Conservation (phyloP, 2,113 vertebrate species). For the Melanerpes formicivorus region DNA sequence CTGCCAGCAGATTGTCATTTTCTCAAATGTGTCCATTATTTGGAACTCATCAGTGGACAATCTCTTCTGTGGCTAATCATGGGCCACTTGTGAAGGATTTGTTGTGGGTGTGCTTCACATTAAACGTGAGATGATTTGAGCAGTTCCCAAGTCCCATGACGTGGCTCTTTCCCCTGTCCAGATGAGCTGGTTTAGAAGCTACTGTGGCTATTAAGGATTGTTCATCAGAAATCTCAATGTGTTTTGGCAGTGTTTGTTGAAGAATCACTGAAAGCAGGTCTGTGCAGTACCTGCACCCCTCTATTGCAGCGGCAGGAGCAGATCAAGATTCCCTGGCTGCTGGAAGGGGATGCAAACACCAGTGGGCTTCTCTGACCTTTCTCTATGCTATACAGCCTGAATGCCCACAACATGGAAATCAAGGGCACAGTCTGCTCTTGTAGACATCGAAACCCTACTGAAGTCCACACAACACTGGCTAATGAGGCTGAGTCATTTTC, state of each 20-base stretch:
- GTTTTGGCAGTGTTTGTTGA: background rate
- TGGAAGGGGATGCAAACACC: too few species aligned
- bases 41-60: slow-evolving; percentile 8
- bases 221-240: background rate
- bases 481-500: background rate
- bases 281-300: background rate
- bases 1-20: slow-evolving; percentile 38
- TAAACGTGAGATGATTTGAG: background rate
- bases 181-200: background rate
- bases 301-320: rapidly evolving
- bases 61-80: background rate
- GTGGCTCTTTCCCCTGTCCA: background rate
- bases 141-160: background rate
- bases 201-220: background rate
- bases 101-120: background rate
- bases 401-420: background rate
- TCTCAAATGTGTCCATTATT: slow-evolving; percentile 18
- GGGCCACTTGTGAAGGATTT: background rate
- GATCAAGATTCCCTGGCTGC: background rate
- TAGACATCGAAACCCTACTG: background rate
- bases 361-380: background rate
- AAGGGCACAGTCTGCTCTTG: background rate
- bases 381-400: background rate
- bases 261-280: background rate
- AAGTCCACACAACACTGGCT: background rate